Evolutionary conservation across 2,888 invertebrate genomes (phyloP), one percentile per base, ranked within the genome.

Genomic region (Sphaeridia pumilis): DNA sequence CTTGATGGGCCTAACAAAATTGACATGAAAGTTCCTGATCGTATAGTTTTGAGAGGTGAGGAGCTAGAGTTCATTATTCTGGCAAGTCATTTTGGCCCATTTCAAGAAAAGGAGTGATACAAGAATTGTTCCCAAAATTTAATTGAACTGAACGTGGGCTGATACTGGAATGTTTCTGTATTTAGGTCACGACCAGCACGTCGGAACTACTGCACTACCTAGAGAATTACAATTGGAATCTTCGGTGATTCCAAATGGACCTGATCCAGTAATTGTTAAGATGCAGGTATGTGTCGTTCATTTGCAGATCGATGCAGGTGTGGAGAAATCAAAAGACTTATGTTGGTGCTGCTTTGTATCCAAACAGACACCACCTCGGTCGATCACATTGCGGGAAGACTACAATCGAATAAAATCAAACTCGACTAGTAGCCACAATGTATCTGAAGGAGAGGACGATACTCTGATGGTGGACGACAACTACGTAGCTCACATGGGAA

Each of bases 1-100:
- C 83, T 82, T 82, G 5, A 17, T 14, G 76, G 76, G 63, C n/a
- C n/a, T n/a, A n/a, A n/a, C n/a, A 84, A 84, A 72, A 81, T 85
- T 70, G 83, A 84, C 65, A 93, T 93, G 93, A 83, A 83, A 68
- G 92, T 94, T 34, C 93, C 93, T 2, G 93, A 93, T 68, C 79
- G 90, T 68, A 93, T 94, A 70, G 76, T 93, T 63, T 84, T 93
- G 44, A 78, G 84, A 66, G 93, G 93, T 69, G 38, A 38, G 7
- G 7, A 31, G 31, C 14, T 31, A 14, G 38, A n/a, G n/a, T n/a
- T n/a, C n/a, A n/a, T n/a, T n/a, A n/a, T n/a, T n/a, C n/a, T n/a
- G n/a, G n/a, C n/a, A n/a, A n/a, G n/a, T n/a, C n/a, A n/a, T n/a
- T n/a, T n/a, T n/a, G n/a, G n/a, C n/a, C n/a, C n/a, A n/a, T n/a